Percentiles rank a stretch among this genome's conserved stretches.
These are phyloP conservation scores for Macropodus opercularis DNA, from an alignment of 2,797 vertebrate genomes.

Conservation along the genomic window DNA sequence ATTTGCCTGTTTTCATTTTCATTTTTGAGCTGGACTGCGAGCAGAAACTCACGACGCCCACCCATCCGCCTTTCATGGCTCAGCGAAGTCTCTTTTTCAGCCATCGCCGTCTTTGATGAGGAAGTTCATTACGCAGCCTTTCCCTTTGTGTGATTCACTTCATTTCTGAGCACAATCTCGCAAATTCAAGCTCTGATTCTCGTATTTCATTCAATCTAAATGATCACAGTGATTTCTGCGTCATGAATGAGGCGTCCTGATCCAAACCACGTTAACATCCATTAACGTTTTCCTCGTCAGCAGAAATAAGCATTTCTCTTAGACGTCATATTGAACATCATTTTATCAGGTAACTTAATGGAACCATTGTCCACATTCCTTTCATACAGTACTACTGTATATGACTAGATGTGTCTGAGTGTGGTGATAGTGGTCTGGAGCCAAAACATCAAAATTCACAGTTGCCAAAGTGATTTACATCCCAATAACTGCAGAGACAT, in stretches of 20 bases:
- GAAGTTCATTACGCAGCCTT: neutral
- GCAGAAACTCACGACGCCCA: too few species aligned
- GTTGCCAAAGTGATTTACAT: neutral
- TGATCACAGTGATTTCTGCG: conserved; percentile 1
- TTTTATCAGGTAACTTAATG: too few species aligned
- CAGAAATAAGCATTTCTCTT: too few species aligned
- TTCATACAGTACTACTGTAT: too few species aligned
- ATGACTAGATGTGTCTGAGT: too few species aligned
- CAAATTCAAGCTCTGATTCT: neutral
- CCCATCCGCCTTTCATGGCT: conserved; percentile 11
- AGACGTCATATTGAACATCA: too few species aligned
- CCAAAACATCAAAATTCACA: neutral
- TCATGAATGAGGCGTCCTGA: too few species aligned
- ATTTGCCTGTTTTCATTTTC: conserved; percentile 13
- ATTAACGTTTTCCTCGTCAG: too few species aligned
- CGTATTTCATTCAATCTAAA: neutral
- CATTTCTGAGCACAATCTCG: neutral
- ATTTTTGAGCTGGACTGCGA: conserved; percentile 34
- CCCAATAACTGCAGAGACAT: neutral
- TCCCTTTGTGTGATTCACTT: conserved; percentile 6
- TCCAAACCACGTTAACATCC: too few species aligned
- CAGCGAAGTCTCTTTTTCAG: neutral
- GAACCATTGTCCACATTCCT: too few species aligned
- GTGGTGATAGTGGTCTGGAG: too few species aligned
- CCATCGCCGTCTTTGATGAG: conserved; percentile 1